A percentile compares a stretch with the other conserved stretches of the same genome.
phyloP scores from a whole-genome alignment of 2,888 invertebrate species.

The Phaedon cochleariae region DNA sequence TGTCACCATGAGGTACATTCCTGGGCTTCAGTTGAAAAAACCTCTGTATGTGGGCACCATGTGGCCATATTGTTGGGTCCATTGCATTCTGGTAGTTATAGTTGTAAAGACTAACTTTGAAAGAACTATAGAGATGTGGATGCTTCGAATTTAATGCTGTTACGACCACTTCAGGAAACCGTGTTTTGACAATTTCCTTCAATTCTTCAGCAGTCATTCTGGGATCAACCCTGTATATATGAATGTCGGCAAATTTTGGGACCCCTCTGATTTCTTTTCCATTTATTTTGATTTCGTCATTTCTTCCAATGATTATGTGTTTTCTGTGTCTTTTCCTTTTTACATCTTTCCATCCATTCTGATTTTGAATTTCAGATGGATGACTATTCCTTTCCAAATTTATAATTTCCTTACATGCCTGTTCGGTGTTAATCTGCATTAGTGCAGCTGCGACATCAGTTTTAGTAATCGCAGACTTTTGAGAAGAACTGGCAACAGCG shows the following conservation, averaged over 20 bases:
- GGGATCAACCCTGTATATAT: conserved; percentile 2
- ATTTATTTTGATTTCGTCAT: conserved; percentile 17
- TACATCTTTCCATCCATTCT: conserved; percentile 12
- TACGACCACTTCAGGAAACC: not conserved
- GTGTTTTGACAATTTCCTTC: not conserved
- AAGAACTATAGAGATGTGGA: conserved; percentile 8
- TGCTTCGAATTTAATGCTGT: not conserved
- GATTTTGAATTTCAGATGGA: conserved; percentile 3
- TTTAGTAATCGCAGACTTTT: conserved; percentile 15
- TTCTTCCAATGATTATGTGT: conserved; percentile 12
- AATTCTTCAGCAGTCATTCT: conserved; percentile 1
- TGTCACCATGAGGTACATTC: not conserved
- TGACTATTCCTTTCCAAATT: conserved; percentile 4
- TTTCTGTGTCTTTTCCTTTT: conserved; percentile 13
- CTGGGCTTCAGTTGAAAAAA: not conserved
- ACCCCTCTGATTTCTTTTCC: conserved; percentile 8
- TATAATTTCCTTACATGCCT: conserved; percentile 11
- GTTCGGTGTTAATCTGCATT: conserved; percentile 14
- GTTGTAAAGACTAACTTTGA: not conserved
- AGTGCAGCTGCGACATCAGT: conserved; percentile 18
- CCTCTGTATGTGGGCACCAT: not conserved
- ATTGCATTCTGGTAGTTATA: not conserved
- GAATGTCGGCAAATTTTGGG: conserved; percentile 5
- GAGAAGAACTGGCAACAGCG: conserved; percentile 14
- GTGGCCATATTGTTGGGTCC: not conserved